Evolutionary conservation across 2,797 vertebrate species (phyloP).

Genomic region (Anableps anableps): DNA sequence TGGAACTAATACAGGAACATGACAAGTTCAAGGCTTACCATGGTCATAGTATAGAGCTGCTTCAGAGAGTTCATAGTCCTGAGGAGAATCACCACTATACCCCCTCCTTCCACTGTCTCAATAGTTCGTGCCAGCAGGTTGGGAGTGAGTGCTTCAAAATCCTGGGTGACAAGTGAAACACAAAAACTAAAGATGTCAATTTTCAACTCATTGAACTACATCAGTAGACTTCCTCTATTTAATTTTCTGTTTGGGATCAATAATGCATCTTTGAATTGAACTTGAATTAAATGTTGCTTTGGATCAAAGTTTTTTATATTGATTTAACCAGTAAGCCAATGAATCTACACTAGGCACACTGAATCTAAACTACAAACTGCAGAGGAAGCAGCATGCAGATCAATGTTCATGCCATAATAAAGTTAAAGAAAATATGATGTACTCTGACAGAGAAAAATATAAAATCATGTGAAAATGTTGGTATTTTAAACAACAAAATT

Average conservation of each 20-base stretch:
- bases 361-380: background rate
- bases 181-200: background rate
- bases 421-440: background rate
- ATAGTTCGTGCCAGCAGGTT: constrained; percentile 94
- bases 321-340: background rate
- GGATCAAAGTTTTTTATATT: background rate
- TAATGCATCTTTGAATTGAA: too few relatives aligned
- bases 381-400: background rate
- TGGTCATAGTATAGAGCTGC: constrained; percentile 96
- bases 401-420: background rate
- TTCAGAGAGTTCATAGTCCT: constrained; percentile 96
- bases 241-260: background rate
- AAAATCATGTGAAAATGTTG: background rate
- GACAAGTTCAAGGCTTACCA: constrained; percentile 79
- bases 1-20: background rate
- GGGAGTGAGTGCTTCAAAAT: constrained; percentile 96
- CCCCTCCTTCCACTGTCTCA: constrained; percentile 97
- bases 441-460: background rate
- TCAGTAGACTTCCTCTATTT: background rate
- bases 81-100: constrained; percentile 92
- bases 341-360: background rate
- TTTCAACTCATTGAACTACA: background rate
- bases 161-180: constrained; percentile 73
- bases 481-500: background rate
- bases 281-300: background rate